Base-by-base conservation (phyloP, 1,140 invertebrate species). In the Drosophila pandora region DNA sequence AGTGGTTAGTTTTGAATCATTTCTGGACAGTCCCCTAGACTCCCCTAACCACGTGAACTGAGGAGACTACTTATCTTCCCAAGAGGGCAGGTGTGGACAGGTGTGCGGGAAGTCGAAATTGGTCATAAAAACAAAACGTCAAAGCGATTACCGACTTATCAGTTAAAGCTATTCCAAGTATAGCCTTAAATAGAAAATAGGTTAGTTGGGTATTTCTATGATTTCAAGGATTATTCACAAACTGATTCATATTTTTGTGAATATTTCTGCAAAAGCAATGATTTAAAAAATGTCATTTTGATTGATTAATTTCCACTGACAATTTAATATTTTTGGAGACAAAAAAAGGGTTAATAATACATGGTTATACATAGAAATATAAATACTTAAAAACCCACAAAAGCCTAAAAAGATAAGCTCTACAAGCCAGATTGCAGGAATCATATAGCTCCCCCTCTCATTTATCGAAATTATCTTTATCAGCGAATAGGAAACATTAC, bases 391-490 rank as follows among this genome's bases (percentile, higher is more conserved):
- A 12, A 43, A n/a, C 10, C 10, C 12, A 2, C 0, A 12, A 12
- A 12, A 12, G 2, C 10, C 32, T 34, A 2, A 3, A 3, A 25
- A 4, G 2, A 10, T 34, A 41, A 41, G 13, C 13, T 41, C n/a
- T 13, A 17, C 4, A 13, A 43, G 39, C n/a, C 13, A 43, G 39
- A 13, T 43, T 34, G 10, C 13, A 17, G 17, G 17, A 43, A 43
- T 41, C 12, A n/a, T 17, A 8, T 21, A 21, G 17, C 25, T 6
- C 25, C 25, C 25, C 13, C 41, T 6, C 5, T 4, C 41, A 3
- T 5, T 43, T 43, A 43, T 43, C 41, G 13, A 43, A 21, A 43
- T 43, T 43, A 43, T 43, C 41, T 7, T 13, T 43, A 43, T 43
- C 41, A 43, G 41, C 7, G 41, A 21, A 43, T 43, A 8, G 17